Percentiles rank a stretch among this genome's conserved stretches.
phyloP scores from a whole-genome alignment of 2,113 vertebrate genomes.

The Alectura lathami region DNA sequence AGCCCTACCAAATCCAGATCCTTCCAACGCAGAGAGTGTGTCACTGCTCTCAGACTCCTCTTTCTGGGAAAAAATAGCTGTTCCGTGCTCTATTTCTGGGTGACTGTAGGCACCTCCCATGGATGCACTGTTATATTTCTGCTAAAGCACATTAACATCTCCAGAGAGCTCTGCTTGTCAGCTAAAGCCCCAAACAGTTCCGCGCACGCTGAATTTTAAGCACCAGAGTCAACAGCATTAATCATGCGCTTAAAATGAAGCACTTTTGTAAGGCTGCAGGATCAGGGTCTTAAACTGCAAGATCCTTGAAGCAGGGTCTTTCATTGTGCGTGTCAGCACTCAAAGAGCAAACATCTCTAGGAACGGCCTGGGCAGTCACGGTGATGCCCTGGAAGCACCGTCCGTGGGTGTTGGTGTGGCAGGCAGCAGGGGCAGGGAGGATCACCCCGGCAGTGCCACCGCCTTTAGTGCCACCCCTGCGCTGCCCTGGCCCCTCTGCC shows the following conservation, averaged over 20 bases:
- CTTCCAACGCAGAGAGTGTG: neutral
- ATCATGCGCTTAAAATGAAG: neutral
- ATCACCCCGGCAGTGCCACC: neutral
- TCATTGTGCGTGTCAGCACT: neutral
- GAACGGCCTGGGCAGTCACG: neutral
- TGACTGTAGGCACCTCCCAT: slow-evolving; percentile 46
- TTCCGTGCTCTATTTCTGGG: slow-evolving; percentile 55
- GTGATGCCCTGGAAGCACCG: neutral
- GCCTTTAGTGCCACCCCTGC: fast-evolving
- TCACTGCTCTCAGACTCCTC: slow-evolving; percentile 32
- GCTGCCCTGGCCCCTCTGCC: neutral
- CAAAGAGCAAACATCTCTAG: neutral
- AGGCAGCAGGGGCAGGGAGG: neutral
- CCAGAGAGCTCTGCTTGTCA: slow-evolving; percentile 31
- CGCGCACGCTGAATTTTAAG: slow-evolving; percentile 56
- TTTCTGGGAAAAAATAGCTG: slow-evolving; percentile 50
- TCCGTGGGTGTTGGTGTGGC: fast-evolving
- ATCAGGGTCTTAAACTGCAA: slow-evolving; percentile 35
- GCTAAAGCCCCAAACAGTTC: slow-evolving; percentile 42
- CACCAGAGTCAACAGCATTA: slow-evolving; percentile 48
- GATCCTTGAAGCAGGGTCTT: slow-evolving; percentile 12
- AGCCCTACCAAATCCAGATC: neutral
- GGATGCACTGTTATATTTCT: slow-evolving; percentile 46
- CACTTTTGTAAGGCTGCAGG: neutral
- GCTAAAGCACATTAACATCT: slow-evolving; percentile 55